A percentile compares a stretch with the other conserved stretches of the same genome.
Evolutionary conservation across 2,797 vertebrate species (phyloP).

Genomic region (Coendou prehensilis): DNA sequence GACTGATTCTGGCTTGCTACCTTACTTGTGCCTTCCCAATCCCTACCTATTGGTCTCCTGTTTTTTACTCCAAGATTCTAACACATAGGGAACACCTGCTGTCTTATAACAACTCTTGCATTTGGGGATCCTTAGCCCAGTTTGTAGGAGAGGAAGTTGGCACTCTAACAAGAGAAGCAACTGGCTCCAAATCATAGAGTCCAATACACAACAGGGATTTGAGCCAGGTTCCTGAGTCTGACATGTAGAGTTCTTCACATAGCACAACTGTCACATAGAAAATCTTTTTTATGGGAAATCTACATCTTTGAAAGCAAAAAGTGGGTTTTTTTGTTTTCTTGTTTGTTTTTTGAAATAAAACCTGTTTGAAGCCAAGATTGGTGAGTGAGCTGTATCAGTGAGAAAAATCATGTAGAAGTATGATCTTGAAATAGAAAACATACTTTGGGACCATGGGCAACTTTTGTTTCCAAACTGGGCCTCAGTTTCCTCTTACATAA

Average conservation of each 20-base stretch:
- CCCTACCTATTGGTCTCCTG: neutral
- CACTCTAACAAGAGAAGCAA: neutral
- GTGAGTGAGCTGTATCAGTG: neutral
- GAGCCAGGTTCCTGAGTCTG: neutral
- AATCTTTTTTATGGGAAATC: neutral
- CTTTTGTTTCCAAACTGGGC: neutral
- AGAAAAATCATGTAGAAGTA: neutral
- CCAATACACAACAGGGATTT: neutral
- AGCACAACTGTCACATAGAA: neutral
- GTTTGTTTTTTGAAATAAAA: neutral
- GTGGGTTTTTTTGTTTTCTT: too few species aligned
- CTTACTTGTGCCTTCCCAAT: neutral
- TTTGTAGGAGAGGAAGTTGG: neutral
- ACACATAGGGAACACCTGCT: neutral
- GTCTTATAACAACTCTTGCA: neutral
- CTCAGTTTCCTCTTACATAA: constrained; percentile 9
- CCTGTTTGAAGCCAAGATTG: neutral
- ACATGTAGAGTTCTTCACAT: neutral
- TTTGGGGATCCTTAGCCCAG: neutral
- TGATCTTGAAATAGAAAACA: neutral
- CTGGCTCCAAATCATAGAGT: neutral
- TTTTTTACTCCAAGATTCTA: neutral
- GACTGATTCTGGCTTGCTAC: neutral
- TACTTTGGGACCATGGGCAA: neutral
- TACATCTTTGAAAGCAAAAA: neutral